Conservation (phyloP, 2,888 invertebrate species). For the Dolomedes plantarius region DNA sequence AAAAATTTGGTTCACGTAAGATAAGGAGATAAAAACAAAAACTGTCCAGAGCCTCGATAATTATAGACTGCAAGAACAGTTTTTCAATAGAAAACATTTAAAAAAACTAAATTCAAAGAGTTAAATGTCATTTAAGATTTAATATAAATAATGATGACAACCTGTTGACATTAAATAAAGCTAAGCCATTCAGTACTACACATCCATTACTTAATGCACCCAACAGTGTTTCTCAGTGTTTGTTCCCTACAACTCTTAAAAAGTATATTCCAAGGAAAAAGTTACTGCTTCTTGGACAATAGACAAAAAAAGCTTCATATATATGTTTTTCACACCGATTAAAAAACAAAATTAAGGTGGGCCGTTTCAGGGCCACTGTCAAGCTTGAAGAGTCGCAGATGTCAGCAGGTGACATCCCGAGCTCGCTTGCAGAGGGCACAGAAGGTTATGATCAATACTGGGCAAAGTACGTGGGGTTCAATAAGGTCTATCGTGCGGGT, state of each 20-base stretch:
- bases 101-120: no score
- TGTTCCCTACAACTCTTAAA: not conserved
- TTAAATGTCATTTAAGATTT: no score
- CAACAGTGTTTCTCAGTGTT: not conserved
- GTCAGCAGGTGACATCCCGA: slow-evolving; percentile 18
- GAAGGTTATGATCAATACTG: slow-evolving; percentile 26
- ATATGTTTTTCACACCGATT: slow-evolving; percentile 26
- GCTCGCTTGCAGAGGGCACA: slow-evolving; percentile 25
- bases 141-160: not conserved
- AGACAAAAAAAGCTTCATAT: slow-evolving; percentile 42
- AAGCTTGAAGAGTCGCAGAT: slow-evolving; percentile 35
- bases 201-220: not conserved
- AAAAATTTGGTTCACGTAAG: slow-evolving; percentile 1
- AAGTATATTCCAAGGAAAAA: slow-evolving; percentile 30
- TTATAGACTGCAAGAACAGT: slow-evolving; percentile 3
- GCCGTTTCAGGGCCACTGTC: slow-evolving; percentile 35
- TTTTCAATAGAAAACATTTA: not conserved
- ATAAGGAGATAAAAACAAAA: not conserved
- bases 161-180: not conserved
- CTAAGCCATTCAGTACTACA: not conserved
- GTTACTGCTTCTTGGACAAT: slow-evolving; percentile 44
- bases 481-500: slow-evolving; percentile 67
- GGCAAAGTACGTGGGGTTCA: slow-evolving; percentile 38
- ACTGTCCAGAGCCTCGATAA: not conserved
- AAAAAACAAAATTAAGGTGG: slow-evolving; percentile 44